Base-by-base conservation (phyloP, 2,888 invertebrate genomes). In the Eupithecia subumbrata region DNA sequence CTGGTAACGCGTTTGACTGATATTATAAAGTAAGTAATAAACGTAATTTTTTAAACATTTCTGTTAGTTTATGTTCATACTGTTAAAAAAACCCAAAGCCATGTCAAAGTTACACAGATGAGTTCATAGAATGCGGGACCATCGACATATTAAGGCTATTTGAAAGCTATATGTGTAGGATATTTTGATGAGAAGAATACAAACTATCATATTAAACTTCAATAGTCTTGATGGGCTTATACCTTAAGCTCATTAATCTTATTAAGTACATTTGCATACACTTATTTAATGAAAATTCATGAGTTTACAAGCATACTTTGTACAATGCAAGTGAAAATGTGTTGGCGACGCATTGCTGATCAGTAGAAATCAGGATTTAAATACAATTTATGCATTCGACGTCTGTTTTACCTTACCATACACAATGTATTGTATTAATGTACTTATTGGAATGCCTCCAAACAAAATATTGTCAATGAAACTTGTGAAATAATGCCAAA, bases 301-400 rank as follows among this genome's bases (percentile, higher is more conserved):
- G 70, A 75, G 77, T 72, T 72, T 66, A 72, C 75, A 80, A 77
- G 74, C 74, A 76, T 78, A 77, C 81, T 87, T 85, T 86, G 84
- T 84, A 72, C 73, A 34, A 72, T 85, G 88, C 85, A 87, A 91
- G 92, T 92, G 91, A 91, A 93, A 93, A 89, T 90, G 84, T 80
- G 81, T 82, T 85, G 82, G 78, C 82, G 83, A 82, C 84, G 93
- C 90, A 91, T 92, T 86, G 83, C 82, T 89, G 91, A 93, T 90
- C 84, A 93, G 93, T 93, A 94, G 94, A 94, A 94, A 94, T 90
- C 92, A 86, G 84, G 86, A 87, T 91, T 90, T 89, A 87, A 90
- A 91, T 92, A 89, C 89, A 87, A 86, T 90, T 86, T 88, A 90
- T 89, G 88, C 88, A 76, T 84, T 80, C 84, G 83, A 82, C 85